These are phyloP conservation scores for Conus canariensis DNA, from an alignment of 2,888 invertebrate species.

Conservation along the genomic window DNA sequence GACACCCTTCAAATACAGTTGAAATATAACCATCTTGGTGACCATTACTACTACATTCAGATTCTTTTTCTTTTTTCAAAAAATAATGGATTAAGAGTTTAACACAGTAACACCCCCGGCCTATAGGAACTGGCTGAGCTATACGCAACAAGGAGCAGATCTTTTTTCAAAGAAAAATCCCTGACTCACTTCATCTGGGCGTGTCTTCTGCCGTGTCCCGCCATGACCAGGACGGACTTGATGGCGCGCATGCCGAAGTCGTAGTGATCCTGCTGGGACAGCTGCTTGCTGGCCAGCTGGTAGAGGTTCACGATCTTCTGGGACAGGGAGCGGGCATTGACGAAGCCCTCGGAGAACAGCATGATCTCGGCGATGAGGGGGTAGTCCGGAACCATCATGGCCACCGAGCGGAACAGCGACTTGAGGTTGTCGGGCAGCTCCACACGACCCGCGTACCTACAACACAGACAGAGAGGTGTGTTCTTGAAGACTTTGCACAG, in stretches of 20 bases:
- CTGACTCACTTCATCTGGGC: conserved; percentile 65
- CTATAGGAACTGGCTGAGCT: too few species aligned
- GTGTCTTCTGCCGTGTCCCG: conserved; percentile 76
- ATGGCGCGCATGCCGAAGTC: conserved; percentile 79
- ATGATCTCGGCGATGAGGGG: conserved; percentile 78
- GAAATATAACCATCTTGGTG: too few species aligned
- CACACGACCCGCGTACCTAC: conserved; percentile 77
- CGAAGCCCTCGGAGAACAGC: conserved; percentile 78
- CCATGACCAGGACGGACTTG: conserved; percentile 78
- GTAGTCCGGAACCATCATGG: conserved; percentile 79
- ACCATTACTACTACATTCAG: too few species aligned
- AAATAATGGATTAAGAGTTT: too few species aligned
- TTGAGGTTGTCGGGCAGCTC: conserved; percentile 79
- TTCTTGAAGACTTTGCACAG: background rate
- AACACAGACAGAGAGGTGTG: too few species aligned
- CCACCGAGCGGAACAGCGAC: conserved; percentile 77
- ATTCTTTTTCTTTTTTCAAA: too few species aligned
- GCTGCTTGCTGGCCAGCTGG: conserved; percentile 77
- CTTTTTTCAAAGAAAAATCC: too few species aligned
- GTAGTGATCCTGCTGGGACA: conserved; percentile 79
- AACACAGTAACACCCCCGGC: too few species aligned
- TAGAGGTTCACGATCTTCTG: conserved; percentile 78
- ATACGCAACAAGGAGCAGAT: too few species aligned
- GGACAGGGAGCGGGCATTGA: conserved; percentile 76
- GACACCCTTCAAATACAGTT: too few species aligned